Conservation (phyloP, 2,113 vertebrate species). For the Eretmodus cyanostictus region DNA sequence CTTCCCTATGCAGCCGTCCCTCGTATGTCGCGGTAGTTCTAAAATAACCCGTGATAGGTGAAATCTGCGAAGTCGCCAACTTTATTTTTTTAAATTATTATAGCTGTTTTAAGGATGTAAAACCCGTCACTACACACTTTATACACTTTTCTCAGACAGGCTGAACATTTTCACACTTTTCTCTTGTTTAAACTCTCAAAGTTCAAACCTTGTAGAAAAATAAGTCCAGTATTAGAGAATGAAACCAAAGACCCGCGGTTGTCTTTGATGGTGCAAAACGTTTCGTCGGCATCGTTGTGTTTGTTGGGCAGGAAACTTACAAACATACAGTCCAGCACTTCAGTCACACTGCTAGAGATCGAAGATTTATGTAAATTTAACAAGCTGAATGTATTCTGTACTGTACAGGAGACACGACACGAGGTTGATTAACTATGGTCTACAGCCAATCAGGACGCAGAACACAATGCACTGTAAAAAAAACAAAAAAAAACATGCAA, state of each 20-base stretch:
- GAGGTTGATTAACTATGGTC: rapidly evolving
- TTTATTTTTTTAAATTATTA: not conserved
- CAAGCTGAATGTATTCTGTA: rapidly evolving
- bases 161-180: not conserved
- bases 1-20: rapidly evolving
- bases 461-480: rapidly evolving
- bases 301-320: not conserved
- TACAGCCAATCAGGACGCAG: not conserved
- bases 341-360: not conserved
- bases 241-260: rapidly evolving
- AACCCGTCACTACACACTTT: not conserved
- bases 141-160: rapidly evolving
- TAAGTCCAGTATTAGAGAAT: not conserved
- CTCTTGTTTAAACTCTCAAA: not conserved
- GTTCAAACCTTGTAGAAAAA: not conserved
- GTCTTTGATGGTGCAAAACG: rapidly evolving
- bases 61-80: not conserved
- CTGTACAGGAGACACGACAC: rapidly evolving
- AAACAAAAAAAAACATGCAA: rapidly evolving
- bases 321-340: rapidly evolving
- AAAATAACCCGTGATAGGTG: rapidly evolving
- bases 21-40: rapidly evolving
- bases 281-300: rapidly evolving
- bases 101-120: not conserved
- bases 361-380: rapidly evolving